Evolutionary conservation across 1,140 invertebrate genomes (phyloP), one percentile per base, ranked within the genome.

Genomic region (Homalodisca vitripennis): DNA sequence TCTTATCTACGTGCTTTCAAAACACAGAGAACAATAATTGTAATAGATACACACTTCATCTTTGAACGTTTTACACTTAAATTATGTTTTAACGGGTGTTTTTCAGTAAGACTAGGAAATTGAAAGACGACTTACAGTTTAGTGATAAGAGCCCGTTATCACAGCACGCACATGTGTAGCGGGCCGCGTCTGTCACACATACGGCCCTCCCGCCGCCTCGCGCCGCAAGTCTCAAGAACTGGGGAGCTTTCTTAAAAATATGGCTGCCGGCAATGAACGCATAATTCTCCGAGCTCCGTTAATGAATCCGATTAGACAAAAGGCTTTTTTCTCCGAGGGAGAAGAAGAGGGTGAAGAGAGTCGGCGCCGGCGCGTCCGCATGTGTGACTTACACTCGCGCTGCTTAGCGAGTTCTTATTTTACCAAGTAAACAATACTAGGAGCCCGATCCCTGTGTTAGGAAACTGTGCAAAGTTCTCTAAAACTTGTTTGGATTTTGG

Each of bases 271-370:
- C 78, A 79, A 83, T 82, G 82, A 79, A 79, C 80, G 81, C 80
- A 81, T 82, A 81, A 82, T 81, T 82, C 80, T 80, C 75, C 79
- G 78, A 80, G 81, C 75, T 76, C 78, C 78, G 81, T 81, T 82
- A 82, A 82, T 82, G 80, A 81, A 82, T 82, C 80, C 80, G 81
- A 82, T 82, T 82, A 81, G 80, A 81, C 80, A 81, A 81, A 81
- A 68, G 66, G 51, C 26, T 68, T 68, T 68, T 68, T 68, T 57
- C 13, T 6, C 12, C 3, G 51, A 22, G 47, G 51, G 66, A 27
- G 24, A 29, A 24, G 55, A 13, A 10, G 55, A 26, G 22, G 48
- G 14, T 1, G 66, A 53, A 32, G 64, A 55, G 20, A n/a, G 20
- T 26, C 51, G 51, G 24, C 30, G 62, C 62, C 29, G 29, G 66